Base-by-base conservation (phyloP, 2,888 invertebrate genomes). In the Aphodius sticticus region DNA sequence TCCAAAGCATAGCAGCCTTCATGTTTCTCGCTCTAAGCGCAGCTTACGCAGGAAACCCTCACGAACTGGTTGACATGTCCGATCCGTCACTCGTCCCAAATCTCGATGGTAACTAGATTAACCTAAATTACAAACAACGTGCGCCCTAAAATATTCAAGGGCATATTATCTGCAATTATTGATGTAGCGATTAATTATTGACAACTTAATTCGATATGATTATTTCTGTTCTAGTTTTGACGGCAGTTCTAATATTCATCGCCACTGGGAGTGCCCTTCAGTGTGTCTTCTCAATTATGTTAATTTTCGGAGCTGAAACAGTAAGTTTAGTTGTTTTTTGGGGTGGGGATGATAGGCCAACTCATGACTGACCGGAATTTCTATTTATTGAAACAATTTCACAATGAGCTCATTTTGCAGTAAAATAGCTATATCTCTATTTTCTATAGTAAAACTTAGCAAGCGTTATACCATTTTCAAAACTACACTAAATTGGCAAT, bases 1-100 rank as follows among this genome's bases (percentile, higher is more conserved):
- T 88, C 6, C 87, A 88, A 81, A 88, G 88, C 81, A 86, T 89
- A 78, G 82, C 87, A 69, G 84, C 88, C 3, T 89, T 89, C 78
- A 87, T 87, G 84, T 85, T 86, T 70, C 79, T 89, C 82, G 85
- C 88, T 69, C 82, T 89, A 70, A 85, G 86, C 78, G 87, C 88
- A 6, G 88, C 88, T 5, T 89, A 89, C 82, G 88, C 88, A 16
- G 87, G 87, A 82, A 84, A 88, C 85, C 88, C 89, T 0, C 86
- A 88, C 76, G 89, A 89, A 82, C 83, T 89, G 75, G 80, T 89
- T 53, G 86, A 87, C 78, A 85, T 89, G 85, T 85, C 87, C 3
- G 88, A 89, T 85, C 83, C 85, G 0, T 85, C 87, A 1, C 83
- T 88, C 16, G 82, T 88, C 16, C 88, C 88, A 7, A 84, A 86